Conservation (phyloP, 2,888 invertebrate species). For the Trypoxylon attenuatum region DNA sequence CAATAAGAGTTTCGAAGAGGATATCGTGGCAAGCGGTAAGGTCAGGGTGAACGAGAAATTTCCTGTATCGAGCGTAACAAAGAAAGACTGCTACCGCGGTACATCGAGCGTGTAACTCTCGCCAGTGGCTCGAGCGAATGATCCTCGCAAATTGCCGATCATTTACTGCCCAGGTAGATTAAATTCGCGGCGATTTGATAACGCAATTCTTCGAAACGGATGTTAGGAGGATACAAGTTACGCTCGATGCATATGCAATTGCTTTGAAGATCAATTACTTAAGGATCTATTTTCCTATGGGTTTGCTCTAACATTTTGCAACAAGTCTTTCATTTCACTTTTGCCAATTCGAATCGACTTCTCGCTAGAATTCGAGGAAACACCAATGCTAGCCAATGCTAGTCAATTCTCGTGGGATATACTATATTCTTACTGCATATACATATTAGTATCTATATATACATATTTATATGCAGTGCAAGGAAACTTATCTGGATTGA, state of each 20-base stretch:
- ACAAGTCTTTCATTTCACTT: no score
- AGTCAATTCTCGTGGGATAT: not conserved
- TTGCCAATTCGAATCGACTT: no score
- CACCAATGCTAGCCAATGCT: not conserved
- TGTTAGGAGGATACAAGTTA: no score
- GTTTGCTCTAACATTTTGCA: no score
- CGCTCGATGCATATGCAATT: not conserved
- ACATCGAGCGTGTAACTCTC: slow-evolving; percentile 36
- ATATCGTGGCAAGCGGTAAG: slow-evolving; percentile 40
- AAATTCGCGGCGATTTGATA: not conserved
- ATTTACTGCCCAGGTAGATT: slow-evolving; percentile 13
- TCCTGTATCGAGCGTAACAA: slow-evolving; percentile 43
- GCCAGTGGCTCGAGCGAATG: slow-evolving; percentile 19
- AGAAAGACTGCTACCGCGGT: slow-evolving; percentile 35
- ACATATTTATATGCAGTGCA: not conserved
- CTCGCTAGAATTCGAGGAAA: not conserved
- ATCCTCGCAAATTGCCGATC: slow-evolving; percentile 20
- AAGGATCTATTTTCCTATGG: no score
- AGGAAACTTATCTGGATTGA: slow-evolving; percentile 26
- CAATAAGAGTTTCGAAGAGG: slow-evolving; percentile 9
- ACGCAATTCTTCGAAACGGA: not conserved
- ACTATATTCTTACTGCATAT: not conserved
- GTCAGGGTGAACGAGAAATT: slow-evolving; percentile 48
- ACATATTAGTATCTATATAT: not conserved
- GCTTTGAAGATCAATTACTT: no score